Evolutionary conservation across 64 coral and sea anemone species (phyloP).

Genomic region (Pocillopora verrucosa): DNA sequence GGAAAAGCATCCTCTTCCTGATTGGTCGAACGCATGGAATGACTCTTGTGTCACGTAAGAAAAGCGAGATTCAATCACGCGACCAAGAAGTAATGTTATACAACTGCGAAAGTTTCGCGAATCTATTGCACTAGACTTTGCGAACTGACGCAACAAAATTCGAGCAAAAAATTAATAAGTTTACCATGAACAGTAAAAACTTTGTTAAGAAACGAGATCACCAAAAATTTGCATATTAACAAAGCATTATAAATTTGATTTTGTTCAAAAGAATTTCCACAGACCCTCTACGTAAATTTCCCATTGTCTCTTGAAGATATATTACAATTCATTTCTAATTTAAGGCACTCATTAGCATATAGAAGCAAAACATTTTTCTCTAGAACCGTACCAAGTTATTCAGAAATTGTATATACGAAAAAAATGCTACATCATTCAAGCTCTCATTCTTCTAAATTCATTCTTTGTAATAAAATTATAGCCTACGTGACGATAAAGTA

Average conservation of each 20-base stretch:
- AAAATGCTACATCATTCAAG: no score
- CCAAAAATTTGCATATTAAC: constrained; percentile 12
- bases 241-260: not conserved
- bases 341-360: not conserved
- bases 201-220: not conserved
- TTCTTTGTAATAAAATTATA: not conserved
- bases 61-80: no score
- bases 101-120: no score
- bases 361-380: no score
- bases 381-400: no score
- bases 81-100: no score
- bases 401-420: no score
- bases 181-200: not conserved
- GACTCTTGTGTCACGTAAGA: not conserved
- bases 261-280: no score
- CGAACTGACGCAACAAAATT: no score
- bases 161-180: no score
- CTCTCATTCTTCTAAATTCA: not conserved
- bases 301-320: not conserved
- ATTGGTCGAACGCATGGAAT: not conserved
- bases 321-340: constrained; percentile 27
- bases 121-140: no score
- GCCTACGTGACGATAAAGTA: not conserved
- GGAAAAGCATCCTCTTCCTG: not conserved
- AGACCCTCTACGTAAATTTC: constrained; percentile 1